Percentiles rank a stretch among this genome's conserved stretches.
phyloP scores from a whole-genome alignment of 1,140 invertebrate species.

The Drosophila elegans region DNA sequence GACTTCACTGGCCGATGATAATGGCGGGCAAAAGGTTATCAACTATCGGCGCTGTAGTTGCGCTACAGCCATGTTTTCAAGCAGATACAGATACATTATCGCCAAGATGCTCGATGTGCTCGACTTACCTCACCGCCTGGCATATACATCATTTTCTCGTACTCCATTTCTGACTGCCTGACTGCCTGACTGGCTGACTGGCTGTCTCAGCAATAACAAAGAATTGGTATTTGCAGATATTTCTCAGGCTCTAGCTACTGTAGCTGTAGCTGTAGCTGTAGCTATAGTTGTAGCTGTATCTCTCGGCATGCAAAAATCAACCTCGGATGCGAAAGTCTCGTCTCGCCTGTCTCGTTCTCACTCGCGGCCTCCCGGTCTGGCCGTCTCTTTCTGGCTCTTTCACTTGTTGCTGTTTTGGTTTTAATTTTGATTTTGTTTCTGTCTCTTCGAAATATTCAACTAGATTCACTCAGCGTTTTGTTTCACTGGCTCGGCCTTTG shows the following conservation, averaged over 20 bases:
- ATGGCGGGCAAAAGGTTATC: conserved; percentile 64
- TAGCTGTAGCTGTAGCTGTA: conserved; percentile 33
- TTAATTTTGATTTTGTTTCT: conserved; percentile 32
- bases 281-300: conserved; percentile 23
- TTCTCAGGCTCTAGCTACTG: conserved; percentile 37
- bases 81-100: neutral
- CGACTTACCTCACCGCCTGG: conserved; percentile 66
- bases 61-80: conserved; percentile 8
- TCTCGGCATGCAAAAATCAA: conserved; percentile 66
- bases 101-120: too few relatives aligned
- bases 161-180: conserved; percentile 64
- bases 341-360: conserved; percentile 54
- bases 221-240: conserved; percentile 22
- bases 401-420: conserved; percentile 61
- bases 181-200: conserved; percentile 9
- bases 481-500: conserved; percentile 48
- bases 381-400: conserved; percentile 49
- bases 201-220: conserved; percentile 27
- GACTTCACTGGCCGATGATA: conserved; percentile 50
- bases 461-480: conserved; percentile 46
- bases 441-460: conserved; percentile 54
- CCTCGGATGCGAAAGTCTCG: conserved; percentile 67
- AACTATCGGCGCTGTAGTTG: conserved; percentile 46
- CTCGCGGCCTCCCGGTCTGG: conserved; percentile 33
- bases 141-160: conserved; percentile 77